phyloP scores from a whole-genome alignment of 2,797 vertebrate genomes.

The Brachyrhaphis roseni region DNA sequence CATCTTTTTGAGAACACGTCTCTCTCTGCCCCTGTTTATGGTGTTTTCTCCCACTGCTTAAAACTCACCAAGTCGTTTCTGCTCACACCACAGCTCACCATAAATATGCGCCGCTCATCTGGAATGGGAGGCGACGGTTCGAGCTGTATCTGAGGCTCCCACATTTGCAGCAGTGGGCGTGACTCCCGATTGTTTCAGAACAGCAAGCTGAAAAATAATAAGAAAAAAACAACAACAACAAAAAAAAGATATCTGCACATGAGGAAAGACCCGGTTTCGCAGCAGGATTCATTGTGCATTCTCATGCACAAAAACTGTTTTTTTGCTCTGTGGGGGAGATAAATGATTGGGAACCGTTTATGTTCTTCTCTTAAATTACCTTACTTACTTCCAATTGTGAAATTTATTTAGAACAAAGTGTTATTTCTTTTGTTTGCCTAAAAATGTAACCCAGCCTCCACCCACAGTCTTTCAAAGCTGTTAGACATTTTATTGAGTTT shows the following conservation, averaged over 20 bases:
- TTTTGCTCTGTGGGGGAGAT: constrained; percentile 33
- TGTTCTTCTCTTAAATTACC: background rate
- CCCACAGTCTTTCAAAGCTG: background rate
- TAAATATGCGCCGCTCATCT: constrained; percentile 44
- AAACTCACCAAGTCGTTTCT: constrained; percentile 29
- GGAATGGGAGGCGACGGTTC: constrained; percentile 29
- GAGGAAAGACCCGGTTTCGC: constrained; percentile 41
- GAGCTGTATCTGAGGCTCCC: constrained; percentile 9
- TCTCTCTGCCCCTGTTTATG: constrained; percentile 17
- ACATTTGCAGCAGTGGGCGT: constrained; percentile 17
- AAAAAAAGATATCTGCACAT: constrained; percentile 37
- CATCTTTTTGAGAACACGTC: constrained; percentile 13
- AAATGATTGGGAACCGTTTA: constrained; percentile 30
- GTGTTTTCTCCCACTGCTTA: constrained; percentile 39
- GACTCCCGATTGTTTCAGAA: constrained; percentile 37
- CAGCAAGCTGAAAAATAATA: constrained; percentile 19
- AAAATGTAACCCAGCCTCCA: background rate
- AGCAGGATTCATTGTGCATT: constrained; percentile 23
- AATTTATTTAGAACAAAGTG: background rate
- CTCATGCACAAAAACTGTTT: constrained; percentile 7
- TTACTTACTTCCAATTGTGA: background rate
- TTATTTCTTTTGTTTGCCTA: background rate
- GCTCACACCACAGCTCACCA: constrained; percentile 20
- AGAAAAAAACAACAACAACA: constrained; percentile 5
- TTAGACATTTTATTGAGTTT: background rate